Percentiles rank a stretch among this genome's conserved stretches.
phyloP scores from a whole-genome alignment of 1,140 invertebrate genomes.

The Halotydeus destructor region DNA sequence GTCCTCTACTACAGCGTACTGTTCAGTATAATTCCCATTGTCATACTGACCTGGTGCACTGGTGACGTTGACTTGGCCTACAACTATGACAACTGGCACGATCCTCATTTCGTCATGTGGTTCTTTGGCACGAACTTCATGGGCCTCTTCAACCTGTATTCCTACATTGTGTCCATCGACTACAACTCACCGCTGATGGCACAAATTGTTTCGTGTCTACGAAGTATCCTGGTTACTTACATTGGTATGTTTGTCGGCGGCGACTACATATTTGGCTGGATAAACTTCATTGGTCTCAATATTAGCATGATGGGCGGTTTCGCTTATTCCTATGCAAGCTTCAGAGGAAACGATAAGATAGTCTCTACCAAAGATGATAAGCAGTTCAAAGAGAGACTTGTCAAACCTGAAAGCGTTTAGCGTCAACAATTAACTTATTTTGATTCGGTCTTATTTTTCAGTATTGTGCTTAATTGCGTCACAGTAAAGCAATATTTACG shows the following conservation, averaged over 20 bases:
- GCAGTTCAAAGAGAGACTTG: too few species aligned
- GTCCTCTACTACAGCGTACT: slow-evolving; percentile 89
- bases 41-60: slow-evolving; percentile 44
- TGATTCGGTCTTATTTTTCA: too few species aligned
- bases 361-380: too few species aligned
- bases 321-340: slow-evolving; percentile 22
- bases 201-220: slow-evolving; percentile 87
- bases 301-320: slow-evolving; percentile 52
- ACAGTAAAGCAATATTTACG: too few species aligned
- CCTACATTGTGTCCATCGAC: slow-evolving; percentile 78
- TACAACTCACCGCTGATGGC: slow-evolving; percentile 93
- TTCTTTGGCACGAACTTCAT: slow-evolving; percentile 79
- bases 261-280: slow-evolving; percentile 77
- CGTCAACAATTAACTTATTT: too few species aligned
- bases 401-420: too few species aligned
- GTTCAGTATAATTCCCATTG: slow-evolving; percentile 70
- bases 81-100: slow-evolving; percentile 45
- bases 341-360: slow-evolving; percentile 17
- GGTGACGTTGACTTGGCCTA: slow-evolving; percentile 52
- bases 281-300: slow-evolving; percentile 85
- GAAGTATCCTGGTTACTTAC: slow-evolving; percentile 35
- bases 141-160: slow-evolving; percentile 86
- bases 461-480: too few species aligned
- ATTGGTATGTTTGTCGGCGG: slow-evolving; percentile 84
- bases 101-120: slow-evolving; percentile 51